phyloP scores from a whole-genome alignment of 1,140 invertebrate genomes.

The Panulirus ornatus region DNA sequence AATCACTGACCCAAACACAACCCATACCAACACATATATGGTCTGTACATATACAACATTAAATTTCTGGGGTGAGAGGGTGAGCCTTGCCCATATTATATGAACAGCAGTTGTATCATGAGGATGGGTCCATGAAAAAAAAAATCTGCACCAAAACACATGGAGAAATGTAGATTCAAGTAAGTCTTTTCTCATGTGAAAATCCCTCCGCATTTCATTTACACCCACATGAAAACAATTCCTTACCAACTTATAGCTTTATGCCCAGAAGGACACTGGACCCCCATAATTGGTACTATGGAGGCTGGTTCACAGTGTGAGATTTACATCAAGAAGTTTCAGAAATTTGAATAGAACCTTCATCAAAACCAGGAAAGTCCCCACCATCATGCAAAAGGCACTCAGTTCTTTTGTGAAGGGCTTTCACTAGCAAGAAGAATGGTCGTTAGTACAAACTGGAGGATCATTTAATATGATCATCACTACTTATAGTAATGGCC shows the following conservation, averaged over 20 bases:
- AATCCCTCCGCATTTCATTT: conserved; percentile 13
- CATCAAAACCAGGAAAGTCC: conserved; percentile 34
- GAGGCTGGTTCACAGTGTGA: neutral
- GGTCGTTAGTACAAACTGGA: conserved; percentile 16
- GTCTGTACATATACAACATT: neutral
- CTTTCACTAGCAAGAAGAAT: conserved; percentile 56
- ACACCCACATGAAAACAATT: neutral
- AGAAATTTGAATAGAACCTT: neutral
- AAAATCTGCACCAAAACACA: neutral
- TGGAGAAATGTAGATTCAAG: neutral
- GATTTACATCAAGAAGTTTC: conserved; percentile 1
- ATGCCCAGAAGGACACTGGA: conserved; percentile 9
- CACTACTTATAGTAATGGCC: neutral
- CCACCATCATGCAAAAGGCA: conserved; percentile 56
- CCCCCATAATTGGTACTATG: neutral
- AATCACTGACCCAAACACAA: neutral
- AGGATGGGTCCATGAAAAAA: neutral
- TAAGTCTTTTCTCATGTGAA: neutral
- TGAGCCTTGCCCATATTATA: neutral
- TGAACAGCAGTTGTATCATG: neutral
- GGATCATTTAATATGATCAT: neutral
- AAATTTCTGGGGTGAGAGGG: neutral
- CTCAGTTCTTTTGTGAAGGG: conserved; percentile 35
- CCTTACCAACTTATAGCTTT: conserved; percentile 16
- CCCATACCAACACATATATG: neutral